Conservation (phyloP, 2,113 vertebrate genomes). For the Ascaphus truei region DNA sequence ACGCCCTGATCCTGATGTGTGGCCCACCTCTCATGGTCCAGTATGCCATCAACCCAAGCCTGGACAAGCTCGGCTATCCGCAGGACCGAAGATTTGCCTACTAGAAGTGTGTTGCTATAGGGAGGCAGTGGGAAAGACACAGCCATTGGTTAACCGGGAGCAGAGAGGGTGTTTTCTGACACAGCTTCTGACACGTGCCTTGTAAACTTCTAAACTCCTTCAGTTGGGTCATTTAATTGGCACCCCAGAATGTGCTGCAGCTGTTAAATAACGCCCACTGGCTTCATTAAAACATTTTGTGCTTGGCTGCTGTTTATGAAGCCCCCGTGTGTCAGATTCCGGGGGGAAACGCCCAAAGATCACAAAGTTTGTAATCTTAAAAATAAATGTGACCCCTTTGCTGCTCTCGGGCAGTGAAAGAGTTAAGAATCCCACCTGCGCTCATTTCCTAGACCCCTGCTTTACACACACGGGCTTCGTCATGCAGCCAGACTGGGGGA, state of each 20-base stretch:
- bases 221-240: background rate
- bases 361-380: too few species aligned
- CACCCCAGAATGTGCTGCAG: too few species aligned
- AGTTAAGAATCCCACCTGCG: too few species aligned
- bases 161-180: slow-evolving; percentile 9
- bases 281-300: too few species aligned
- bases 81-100: slow-evolving; percentile 76
- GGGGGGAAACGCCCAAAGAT: too few species aligned
- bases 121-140: background rate
- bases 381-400: too few species aligned
- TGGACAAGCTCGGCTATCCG: slow-evolving; percentile 82
- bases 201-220: background rate
- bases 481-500: too few species aligned
- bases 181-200: background rate
- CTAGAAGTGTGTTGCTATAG: slow-evolving; percentile 40
- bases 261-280: too few species aligned
- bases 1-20: slow-evolving; percentile 88
- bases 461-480: too few species aligned
- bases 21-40: slow-evolving; percentile 97
- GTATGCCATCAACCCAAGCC: slow-evolving; percentile 89
- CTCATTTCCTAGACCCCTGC: too few species aligned
- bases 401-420: too few species aligned
- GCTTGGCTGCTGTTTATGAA: background rate
- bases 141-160: background rate
- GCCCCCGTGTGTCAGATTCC: background rate